A percentile compares a stretch with the other conserved stretches of the same genome.
phyloP scores from a whole-genome alignment of 2,113 vertebrate genomes.

The Vanacampus margaritifer region DNA sequence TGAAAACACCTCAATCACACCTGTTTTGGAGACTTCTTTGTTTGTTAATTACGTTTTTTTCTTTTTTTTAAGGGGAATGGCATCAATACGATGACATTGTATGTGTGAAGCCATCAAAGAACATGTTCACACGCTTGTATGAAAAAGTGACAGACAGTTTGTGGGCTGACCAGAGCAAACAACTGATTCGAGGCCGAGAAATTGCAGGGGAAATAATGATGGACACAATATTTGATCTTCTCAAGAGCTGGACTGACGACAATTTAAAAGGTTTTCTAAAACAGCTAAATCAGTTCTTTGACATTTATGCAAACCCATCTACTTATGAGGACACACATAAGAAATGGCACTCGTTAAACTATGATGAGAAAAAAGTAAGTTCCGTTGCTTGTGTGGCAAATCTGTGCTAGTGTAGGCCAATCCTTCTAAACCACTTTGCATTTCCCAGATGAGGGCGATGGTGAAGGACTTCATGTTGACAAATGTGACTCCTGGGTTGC shows the following conservation, averaged over 20 bases:
- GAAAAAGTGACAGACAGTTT: neutral
- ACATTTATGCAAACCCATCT: slow-evolving; percentile 39
- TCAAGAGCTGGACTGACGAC: slow-evolving; percentile 67
- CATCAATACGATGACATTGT: slow-evolving; percentile 95
- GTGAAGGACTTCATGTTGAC: slow-evolving; percentile 65
- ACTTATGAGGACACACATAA: slow-evolving; percentile 36
- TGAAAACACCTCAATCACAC: neutral
- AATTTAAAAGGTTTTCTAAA: slow-evolving; percentile 74
- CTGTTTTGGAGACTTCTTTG: neutral
- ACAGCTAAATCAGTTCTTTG: slow-evolving; percentile 78
- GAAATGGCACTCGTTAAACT: slow-evolving; percentile 59
- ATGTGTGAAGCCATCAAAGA: slow-evolving; percentile 51
- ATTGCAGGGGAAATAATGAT: slow-evolving; percentile 80
- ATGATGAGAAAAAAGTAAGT: slow-evolving; percentile 70
- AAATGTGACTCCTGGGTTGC: slow-evolving; percentile 45
- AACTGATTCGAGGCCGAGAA: slow-evolving; percentile 68
- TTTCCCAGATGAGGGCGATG: slow-evolving; percentile 55
- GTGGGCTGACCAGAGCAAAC: slow-evolving; percentile 38
- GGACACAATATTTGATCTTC: slow-evolving; percentile 78
- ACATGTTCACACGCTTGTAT: fast-evolving
- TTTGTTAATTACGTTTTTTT: neutral
- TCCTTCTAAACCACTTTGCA: neutral
- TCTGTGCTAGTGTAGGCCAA: neutral
- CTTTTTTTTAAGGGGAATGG: slow-evolving; percentile 74
- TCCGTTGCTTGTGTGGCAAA: too few species aligned